These are phyloP conservation scores for Cassiopea xamachana DNA, from an alignment of 30 jellyfish, hydroid and myxozoan genomes.

Conservation along the genomic window DNA sequence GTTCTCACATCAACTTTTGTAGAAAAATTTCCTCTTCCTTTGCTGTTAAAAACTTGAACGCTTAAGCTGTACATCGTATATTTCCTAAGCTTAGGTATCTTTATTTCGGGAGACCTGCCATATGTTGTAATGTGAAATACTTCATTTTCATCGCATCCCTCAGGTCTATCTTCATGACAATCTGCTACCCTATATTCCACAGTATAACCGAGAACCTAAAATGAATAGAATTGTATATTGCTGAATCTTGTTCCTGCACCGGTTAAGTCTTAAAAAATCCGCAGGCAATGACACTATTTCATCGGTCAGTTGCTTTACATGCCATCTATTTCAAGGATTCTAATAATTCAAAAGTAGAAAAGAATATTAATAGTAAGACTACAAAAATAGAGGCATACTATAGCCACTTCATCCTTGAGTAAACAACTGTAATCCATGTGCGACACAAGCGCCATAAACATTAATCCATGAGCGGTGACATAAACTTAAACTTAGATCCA, in stretches of 20 bases:
- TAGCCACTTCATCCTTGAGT: too few relatives aligned
- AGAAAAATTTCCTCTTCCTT: conserved; percentile 58
- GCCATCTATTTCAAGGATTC: too few relatives aligned
- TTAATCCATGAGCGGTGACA: too few relatives aligned
- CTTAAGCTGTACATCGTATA: conserved; percentile 39
- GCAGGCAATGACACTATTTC: too few relatives aligned
- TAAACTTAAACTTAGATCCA: too few relatives aligned
- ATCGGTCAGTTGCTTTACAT: too few relatives aligned
- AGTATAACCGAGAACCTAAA: conserved; percentile 50
- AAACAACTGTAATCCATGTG: too few relatives aligned
- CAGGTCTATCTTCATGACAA: conserved; percentile 63
- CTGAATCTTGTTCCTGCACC: not conserved
- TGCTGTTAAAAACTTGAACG: conserved; percentile 56
- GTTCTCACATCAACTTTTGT: conserved; percentile 14
- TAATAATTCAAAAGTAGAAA: too few relatives aligned
- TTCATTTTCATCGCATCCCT: conserved; percentile 57
- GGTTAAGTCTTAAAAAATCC: too few relatives aligned
- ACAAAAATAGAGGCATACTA: too few relatives aligned
- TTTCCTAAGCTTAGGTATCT: conserved; percentile 24
- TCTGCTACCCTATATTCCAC: conserved; percentile 48
- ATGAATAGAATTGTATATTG: not conserved
- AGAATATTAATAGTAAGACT: too few relatives aligned
- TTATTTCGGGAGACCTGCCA: conserved; percentile 10
- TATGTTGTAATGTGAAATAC: conserved; percentile 38
- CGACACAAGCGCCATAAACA: too few relatives aligned